Evolutionary conservation across 2,888 invertebrate genomes (phyloP).

Genomic region (Drosophila anomelani): DNA sequence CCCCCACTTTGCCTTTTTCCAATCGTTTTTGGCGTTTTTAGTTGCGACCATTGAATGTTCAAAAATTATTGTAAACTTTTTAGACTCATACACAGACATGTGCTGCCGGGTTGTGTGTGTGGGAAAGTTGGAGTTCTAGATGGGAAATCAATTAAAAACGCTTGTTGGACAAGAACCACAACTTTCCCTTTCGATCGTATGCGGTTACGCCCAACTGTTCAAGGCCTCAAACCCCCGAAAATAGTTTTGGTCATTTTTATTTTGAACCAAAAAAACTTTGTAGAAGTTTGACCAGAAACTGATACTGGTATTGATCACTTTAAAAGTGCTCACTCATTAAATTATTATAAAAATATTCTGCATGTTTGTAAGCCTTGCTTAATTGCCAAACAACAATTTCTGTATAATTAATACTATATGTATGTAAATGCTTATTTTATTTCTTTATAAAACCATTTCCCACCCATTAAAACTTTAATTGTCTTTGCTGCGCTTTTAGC

Average conservation of each 20-base stretch:
- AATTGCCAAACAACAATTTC: not conserved
- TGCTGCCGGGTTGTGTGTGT: not conserved
- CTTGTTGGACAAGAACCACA: constrained; percentile 63
- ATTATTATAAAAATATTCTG: not conserved
- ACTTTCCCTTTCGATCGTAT: constrained; percentile 60
- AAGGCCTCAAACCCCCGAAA: constrained; percentile 18
- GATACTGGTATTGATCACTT: constrained; percentile 15
- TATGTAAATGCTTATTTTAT: not conserved
- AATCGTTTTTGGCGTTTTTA: constrained; percentile 76
- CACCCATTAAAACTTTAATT: not conserved
- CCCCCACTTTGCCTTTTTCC: not conserved
- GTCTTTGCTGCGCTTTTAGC: not conserved
- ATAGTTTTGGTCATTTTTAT: constrained; percentile 2
- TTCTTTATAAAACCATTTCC: not conserved
- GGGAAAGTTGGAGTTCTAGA: constrained; percentile 38
- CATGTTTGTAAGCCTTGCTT: not conserved
- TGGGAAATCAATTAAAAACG: constrained; percentile 75
- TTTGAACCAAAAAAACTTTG: constrained; percentile 1
- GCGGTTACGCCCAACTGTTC: constrained; percentile 12
- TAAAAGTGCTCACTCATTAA: constrained; percentile 2
- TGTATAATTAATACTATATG: not conserved
- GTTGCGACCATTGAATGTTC: constrained; percentile 79
- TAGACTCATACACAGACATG: constrained; percentile 66
- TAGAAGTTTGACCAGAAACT: constrained; percentile 1
- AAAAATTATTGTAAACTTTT: constrained; percentile 80